Evolutionary conservation across 1,140 invertebrate genomes (phyloP).

Genomic region (Paraescarpia echinospica): DNA sequence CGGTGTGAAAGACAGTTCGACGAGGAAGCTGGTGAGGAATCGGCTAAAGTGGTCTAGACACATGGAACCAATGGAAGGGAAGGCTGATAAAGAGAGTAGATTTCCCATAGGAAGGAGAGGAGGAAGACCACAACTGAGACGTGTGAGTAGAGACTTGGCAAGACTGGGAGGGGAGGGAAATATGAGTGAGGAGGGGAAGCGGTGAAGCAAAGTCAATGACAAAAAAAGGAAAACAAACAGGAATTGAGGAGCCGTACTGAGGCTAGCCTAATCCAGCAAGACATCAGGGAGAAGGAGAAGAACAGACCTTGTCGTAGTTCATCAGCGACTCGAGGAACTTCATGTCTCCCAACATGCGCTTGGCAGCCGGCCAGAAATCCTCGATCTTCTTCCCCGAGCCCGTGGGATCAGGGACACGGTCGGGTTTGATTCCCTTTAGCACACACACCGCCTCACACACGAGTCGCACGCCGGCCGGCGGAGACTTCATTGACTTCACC

Average conservation of each 20-base stretch:
- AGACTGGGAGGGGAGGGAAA: neutral
- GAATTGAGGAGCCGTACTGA: too few species aligned
- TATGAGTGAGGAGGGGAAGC: neutral
- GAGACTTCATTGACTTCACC: constrained; percentile 58
- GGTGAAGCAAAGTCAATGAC: too few species aligned
- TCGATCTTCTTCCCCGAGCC: constrained; percentile 59
- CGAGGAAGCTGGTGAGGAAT: too few species aligned
- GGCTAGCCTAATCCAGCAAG: neutral
- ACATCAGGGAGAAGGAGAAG: neutral
- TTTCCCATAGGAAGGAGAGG: too few species aligned
- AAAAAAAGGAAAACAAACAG: too few species aligned
- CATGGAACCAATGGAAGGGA: too few species aligned
- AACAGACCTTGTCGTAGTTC: constrained; percentile 55
- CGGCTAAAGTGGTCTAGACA: too few species aligned
- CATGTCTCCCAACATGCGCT: constrained; percentile 59
- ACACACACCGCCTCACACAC: constrained; percentile 59
- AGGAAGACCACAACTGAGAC: too few species aligned
- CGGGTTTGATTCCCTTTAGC: constrained; percentile 57
- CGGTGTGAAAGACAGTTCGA: too few species aligned
- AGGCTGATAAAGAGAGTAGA: too few species aligned
- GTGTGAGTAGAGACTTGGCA: too few species aligned
- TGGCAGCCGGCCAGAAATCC: constrained; percentile 58
- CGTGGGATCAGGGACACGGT: constrained; percentile 54
- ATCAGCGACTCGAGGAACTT: constrained; percentile 57
- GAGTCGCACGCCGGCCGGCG: constrained; percentile 53